Evolutionary conservation across 2,888 invertebrate species (phyloP), one percentile per base, ranked within the genome.

Genomic region (Sialis lutaria): DNA sequence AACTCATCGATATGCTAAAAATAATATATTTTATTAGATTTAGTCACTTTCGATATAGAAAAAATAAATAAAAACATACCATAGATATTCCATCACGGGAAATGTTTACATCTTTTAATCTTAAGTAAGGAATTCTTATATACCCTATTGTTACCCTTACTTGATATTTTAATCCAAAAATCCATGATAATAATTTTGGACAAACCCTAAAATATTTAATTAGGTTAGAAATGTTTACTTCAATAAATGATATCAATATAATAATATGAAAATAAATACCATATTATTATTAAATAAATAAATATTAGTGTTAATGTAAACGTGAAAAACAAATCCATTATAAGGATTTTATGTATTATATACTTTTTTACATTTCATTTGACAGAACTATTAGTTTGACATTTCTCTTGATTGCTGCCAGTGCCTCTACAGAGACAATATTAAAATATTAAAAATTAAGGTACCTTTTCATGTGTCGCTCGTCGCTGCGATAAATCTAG

Each of bases 1-100:
- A 90, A 75, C 63, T 88, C 85, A 58, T 88, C 82, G 50, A 90
- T 81, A 64, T 87, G 82, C 89, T 90, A 62, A 31, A 67, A 67
- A 49, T 54, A 53, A 52, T 34, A 30, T 33, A 31, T 32, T 6
- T n/a, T 31, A 12, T 32, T n/a, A 33, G 33, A 35, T 35, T 9
- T 35, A 35, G 9, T 35, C n/a, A 9, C 8, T 35, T 3, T 35
- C 4, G 9, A 37, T 37, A 6, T 37, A 37, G n/a, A 10, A 10
- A 35, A 35, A 4, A 37, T 33, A 43, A 48, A 13, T 41, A 35
- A 44, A 45, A 52, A 70, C 77, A 75, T 71, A 84, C 84, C 57
- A 84, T 70, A 45, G 76, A 78, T 58, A 81, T 82, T 46, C 83
- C 85, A 70, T 79, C 83, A 65, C 84, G 86, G 46, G 80, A 76